These are phyloP conservation scores for Leucoraja ocellata DNA, from an alignment of 2,797 vertebrate species.

Conservation along the genomic window DNA sequence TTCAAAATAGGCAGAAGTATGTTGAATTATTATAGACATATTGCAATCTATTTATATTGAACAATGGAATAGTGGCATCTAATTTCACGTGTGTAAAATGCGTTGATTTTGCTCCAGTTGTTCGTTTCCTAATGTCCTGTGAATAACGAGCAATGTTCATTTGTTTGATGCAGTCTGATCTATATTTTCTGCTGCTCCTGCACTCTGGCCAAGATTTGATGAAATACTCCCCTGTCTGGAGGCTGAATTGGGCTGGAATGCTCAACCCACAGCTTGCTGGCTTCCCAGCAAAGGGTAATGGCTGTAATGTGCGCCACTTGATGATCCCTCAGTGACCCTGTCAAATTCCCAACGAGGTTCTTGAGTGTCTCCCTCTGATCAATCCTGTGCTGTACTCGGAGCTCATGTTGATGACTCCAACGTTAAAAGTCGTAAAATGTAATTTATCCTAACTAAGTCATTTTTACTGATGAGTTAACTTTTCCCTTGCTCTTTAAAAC, in stretches of 20 bases:
- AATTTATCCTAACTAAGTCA: too few relatives aligned
- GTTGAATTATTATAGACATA: neutral
- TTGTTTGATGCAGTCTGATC: neutral
- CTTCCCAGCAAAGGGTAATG: too few relatives aligned
- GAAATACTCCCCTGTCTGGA: neutral
- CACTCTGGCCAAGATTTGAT: neutral
- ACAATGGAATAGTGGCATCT: neutral
- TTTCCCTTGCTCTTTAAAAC: too few relatives aligned
- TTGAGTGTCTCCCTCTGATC: too few relatives aligned
- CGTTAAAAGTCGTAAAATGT: too few relatives aligned
- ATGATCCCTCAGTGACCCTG: too few relatives aligned
- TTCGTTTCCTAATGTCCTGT: neutral
- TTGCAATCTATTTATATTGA: neutral
- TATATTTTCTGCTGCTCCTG: neutral
- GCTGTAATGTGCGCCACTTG: too few relatives aligned
- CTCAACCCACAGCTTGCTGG: too few relatives aligned
- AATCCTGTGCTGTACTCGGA: too few relatives aligned
- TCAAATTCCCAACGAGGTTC: too few relatives aligned
- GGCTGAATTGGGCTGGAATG: neutral
- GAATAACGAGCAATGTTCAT: conserved; percentile 1
- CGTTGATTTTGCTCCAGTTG: neutral
- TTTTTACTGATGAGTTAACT: too few relatives aligned
- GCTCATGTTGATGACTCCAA: too few relatives aligned
- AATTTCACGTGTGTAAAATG: neutral
- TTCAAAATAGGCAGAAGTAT: neutral